Evolutionary conservation across 2,888 invertebrate species (phyloP).

Genomic region (Pseudococcus jackbeardsleyi): DNA sequence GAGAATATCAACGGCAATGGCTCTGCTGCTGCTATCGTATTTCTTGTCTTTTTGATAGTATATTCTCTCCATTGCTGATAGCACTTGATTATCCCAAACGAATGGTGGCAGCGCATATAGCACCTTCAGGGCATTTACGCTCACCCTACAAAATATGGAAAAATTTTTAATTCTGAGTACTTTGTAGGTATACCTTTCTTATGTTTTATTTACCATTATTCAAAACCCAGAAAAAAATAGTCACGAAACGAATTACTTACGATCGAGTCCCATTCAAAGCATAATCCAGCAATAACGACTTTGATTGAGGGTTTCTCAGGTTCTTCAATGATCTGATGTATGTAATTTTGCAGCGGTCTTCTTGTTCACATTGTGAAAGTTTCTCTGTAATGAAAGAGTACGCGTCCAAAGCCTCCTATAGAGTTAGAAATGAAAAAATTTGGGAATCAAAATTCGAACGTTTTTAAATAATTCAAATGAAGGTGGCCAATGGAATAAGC

Average conservation of each 20-base stretch:
- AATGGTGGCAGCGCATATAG: conserved; percentile 73
- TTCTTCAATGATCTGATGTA: conserved; percentile 81
- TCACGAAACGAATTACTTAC: conserved; percentile 64
- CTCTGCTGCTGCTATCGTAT: conserved; percentile 80
- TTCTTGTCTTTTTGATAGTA: conserved; percentile 75
- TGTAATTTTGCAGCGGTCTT: conserved; percentile 74
- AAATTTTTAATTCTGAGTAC: too few species aligned
- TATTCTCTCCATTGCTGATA: conserved; percentile 73
- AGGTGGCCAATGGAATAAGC: too few species aligned
- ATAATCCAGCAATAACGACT: conserved; percentile 75
- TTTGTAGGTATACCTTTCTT: not conserved
- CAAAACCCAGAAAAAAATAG: too few species aligned
- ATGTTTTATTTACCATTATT: too few species aligned
- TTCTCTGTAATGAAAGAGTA: conserved; percentile 70
- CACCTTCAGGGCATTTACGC: conserved; percentile 79
- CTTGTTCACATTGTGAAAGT: conserved; percentile 73
- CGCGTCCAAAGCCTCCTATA: conserved; percentile 70
- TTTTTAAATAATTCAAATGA: too few species aligned
- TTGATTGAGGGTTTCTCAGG: conserved; percentile 75
- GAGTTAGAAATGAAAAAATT: too few species aligned
- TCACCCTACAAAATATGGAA: conserved; percentile 69
- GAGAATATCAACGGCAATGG: conserved; percentile 79
- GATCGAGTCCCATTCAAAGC: conserved; percentile 72
- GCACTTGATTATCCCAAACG: conserved; percentile 71
- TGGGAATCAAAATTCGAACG: too few species aligned